Conservation (phyloP, 2,888 invertebrate genomes). For the Punctoribates punctum region DNA sequence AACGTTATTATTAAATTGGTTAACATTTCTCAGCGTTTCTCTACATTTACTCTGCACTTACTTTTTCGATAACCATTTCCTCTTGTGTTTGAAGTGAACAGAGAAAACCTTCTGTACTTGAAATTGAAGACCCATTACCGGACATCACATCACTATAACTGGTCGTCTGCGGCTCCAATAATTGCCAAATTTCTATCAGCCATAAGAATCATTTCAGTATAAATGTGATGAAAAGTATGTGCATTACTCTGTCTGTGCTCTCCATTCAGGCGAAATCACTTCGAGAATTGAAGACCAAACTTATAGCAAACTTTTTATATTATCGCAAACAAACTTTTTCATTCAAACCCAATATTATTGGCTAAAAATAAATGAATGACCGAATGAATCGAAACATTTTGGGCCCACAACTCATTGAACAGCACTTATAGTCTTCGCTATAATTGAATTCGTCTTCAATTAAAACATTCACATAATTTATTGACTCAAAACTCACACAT, state of each 20-base stretch:
- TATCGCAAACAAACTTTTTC: slow-evolving; percentile 16
- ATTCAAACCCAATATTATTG: not conserved
- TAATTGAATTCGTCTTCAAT: too few species aligned
- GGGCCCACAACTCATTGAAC: not conserved
- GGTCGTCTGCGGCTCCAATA: slow-evolving; percentile 28
- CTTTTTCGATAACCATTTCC: slow-evolving; percentile 33
- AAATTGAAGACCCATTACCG: slow-evolving; percentile 36
- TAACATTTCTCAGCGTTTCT: slow-evolving; percentile 21
- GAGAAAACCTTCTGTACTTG: slow-evolving; percentile 20
- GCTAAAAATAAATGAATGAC: not conserved
- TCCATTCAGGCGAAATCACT: slow-evolving; percentile 13
- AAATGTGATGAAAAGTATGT: slow-evolving; percentile 25
- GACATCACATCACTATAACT: slow-evolving; percentile 36
- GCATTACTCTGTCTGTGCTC: not conserved
- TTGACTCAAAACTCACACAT: too few species aligned
- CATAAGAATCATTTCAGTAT: slow-evolving; percentile 14
- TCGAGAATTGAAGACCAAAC: slow-evolving; percentile 18
- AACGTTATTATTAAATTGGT: slow-evolving; percentile 14
- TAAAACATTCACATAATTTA: too few species aligned
- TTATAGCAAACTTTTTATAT: slow-evolving; percentile 19
- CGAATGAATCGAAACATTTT: slow-evolving; percentile 3
- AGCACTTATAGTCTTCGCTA: too few species aligned
- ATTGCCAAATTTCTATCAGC: slow-evolving; percentile 33
- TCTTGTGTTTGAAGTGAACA: slow-evolving; percentile 16
- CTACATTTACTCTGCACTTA: slow-evolving; percentile 22